phyloP scores from a whole-genome alignment of 2,797 vertebrate genomes.

The Poecilia picta region DNA sequence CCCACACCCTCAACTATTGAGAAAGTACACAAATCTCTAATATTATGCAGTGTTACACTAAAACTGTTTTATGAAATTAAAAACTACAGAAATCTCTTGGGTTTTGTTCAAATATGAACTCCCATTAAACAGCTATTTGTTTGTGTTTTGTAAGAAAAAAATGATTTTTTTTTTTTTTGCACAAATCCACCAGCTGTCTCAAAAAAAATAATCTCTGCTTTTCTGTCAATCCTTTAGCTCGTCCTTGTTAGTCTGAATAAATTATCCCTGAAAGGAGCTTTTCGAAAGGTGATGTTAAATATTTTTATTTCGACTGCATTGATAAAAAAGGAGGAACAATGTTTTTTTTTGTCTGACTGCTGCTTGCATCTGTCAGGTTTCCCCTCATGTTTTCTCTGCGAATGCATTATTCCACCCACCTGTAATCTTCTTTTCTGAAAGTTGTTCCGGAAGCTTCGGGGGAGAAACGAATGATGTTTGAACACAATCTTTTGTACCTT shows the following conservation, averaged over 20 bases:
- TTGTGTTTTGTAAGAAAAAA: neutral
- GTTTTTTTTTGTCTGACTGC: neutral
- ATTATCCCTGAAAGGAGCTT: neutral
- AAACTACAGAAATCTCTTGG: neutral
- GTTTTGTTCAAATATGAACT: neutral
- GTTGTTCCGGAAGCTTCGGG: neutral
- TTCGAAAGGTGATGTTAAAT: neutral
- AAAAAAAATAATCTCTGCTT: neutral
- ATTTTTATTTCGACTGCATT: neutral
- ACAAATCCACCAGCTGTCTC: neutral
- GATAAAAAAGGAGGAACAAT: neutral
- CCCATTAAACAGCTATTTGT: neutral
- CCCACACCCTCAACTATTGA: neutral
- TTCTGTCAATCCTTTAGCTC: neutral
- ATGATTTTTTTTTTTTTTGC: neutral
- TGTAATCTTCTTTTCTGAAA: neutral
- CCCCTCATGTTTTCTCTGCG: neutral
- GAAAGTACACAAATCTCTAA: neutral
- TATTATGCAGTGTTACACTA: neutral
- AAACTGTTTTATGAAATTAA: neutral
- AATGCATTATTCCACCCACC: neutral
- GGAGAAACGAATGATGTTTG: neutral
- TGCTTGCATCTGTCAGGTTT: neutral
- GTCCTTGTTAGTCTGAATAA: neutral
- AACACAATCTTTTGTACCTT: slow-evolving; percentile 5